Percentiles rank a stretch among this genome's conserved stretches.
Conservation (phyloP, 2,113 vertebrate species). For the Cephalopterus ornatus region DNA sequence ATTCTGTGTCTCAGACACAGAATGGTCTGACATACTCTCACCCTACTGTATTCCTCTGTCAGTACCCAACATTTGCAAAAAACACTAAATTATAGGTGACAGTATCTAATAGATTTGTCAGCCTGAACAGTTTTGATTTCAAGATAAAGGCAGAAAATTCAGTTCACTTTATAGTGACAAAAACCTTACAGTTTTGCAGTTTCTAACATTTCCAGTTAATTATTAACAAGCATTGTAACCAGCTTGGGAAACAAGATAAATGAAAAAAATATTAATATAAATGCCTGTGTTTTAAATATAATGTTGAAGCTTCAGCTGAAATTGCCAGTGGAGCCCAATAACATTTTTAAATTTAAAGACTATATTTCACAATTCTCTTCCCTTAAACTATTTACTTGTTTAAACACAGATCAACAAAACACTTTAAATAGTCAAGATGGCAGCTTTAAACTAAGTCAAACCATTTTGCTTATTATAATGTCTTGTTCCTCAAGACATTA, state of each 20-base stretch:
- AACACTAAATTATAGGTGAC: conserved; percentile 10
- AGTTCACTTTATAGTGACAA: neutral
- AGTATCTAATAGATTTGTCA: conserved; percentile 58
- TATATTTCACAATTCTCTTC: neutral
- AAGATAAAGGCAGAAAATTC: conserved; percentile 1
- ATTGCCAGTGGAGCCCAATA: neutral
- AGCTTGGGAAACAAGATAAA: neutral
- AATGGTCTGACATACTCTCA: neutral
- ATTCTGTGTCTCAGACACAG: neutral
- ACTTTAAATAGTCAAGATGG: neutral
- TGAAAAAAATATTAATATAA: neutral
- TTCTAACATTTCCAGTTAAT: neutral
- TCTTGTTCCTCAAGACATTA: neutral
- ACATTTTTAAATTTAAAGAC: neutral
- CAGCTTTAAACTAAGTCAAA: neutral
- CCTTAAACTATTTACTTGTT: neutral
- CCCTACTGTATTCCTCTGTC: neutral
- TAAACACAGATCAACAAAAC: neutral
- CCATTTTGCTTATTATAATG: neutral
- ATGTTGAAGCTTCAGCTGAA: neutral
- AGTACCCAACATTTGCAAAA: neutral
- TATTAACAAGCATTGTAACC: neutral
- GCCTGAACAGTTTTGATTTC: conserved; percentile 28
- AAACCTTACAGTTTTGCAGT: neutral
- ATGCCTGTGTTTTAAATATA: neutral